phyloP scores from a whole-genome alignment of 2,888 invertebrate genomes.

The Chloromyia formosa region DNA sequence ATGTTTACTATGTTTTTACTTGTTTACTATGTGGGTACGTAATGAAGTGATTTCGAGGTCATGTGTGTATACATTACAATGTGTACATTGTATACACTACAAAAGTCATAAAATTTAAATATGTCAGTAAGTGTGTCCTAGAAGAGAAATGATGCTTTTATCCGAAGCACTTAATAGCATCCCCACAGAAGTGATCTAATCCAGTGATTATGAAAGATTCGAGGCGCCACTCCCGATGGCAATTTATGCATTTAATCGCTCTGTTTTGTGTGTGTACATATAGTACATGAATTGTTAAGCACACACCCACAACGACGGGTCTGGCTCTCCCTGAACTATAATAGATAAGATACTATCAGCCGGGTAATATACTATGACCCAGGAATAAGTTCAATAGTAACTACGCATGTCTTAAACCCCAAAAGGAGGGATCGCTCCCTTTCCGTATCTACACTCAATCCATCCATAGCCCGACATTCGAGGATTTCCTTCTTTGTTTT shows the following conservation, averaged over 20 bases:
- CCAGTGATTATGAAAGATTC: slow-evolving; percentile 21
- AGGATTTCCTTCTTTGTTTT: no score
- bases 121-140: no score
- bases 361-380: neutral
- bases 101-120: no score
- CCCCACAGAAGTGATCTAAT: slow-evolving; percentile 9
- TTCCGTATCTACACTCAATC: no score
- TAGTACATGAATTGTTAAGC: neutral
- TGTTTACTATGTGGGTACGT: no score
- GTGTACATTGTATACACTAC: no score
- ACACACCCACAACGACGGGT: neutral
- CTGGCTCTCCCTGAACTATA: neutral
- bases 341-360: neutral
- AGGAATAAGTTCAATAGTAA: neutral
- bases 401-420: neutral
- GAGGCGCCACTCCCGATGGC: slow-evolving; percentile 14
- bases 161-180: neutral
- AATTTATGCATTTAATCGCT: slow-evolving; percentile 15
- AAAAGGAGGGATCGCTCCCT: no score
- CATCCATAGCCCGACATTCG: no score
- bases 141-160: no score
- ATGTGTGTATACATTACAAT: no score
- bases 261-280: neutral
- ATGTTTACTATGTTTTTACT: no score
- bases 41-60: no score